These are phyloP conservation scores for Sarotherodon lohbergeri DNA, from an alignment of 2,113 vertebrate species.

Conservation along the genomic window DNA sequence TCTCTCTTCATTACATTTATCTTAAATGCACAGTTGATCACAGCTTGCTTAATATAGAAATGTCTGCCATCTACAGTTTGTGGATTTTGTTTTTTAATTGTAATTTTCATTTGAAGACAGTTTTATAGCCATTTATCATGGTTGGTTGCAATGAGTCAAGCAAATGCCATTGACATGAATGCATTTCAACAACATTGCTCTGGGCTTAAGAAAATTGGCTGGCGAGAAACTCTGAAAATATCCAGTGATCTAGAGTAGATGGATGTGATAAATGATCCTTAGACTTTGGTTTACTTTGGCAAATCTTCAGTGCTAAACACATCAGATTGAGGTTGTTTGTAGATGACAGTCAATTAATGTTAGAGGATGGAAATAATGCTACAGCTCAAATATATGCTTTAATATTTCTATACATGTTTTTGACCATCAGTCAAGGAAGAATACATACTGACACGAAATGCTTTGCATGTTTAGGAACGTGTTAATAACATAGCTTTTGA, in stretches of 20 bases:
- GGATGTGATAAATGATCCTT: not conserved
- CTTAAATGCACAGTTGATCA: not conserved
- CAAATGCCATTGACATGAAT: not conserved
- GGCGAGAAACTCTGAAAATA: not conserved
- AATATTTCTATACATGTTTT: not conserved
- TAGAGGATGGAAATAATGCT: not conserved
- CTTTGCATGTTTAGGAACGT: not conserved
- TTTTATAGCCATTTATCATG: slow-evolving; percentile 1
- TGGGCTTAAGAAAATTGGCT: not conserved
- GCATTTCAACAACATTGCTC: not conserved
- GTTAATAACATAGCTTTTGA: not conserved
- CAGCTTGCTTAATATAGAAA: not conserved
- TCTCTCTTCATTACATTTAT: not conserved
- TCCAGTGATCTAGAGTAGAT: not conserved
- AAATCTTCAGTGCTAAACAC: not conserved
- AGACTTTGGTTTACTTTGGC: not conserved
- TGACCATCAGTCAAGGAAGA: not conserved
- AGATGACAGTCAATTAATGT: not conserved
- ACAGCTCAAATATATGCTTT: not conserved
- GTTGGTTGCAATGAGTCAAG: slow-evolving; percentile 1
- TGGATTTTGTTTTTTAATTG: not conserved
- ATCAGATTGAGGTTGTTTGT: not conserved
- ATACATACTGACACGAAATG: not conserved
- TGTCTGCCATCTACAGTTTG: not conserved
- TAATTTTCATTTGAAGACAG: not conserved